Evolutionary conservation across 2,888 invertebrate species (phyloP), one percentile per base, ranked within the genome.

Genomic region (Acanthococcus lagerstroemiae): DNA sequence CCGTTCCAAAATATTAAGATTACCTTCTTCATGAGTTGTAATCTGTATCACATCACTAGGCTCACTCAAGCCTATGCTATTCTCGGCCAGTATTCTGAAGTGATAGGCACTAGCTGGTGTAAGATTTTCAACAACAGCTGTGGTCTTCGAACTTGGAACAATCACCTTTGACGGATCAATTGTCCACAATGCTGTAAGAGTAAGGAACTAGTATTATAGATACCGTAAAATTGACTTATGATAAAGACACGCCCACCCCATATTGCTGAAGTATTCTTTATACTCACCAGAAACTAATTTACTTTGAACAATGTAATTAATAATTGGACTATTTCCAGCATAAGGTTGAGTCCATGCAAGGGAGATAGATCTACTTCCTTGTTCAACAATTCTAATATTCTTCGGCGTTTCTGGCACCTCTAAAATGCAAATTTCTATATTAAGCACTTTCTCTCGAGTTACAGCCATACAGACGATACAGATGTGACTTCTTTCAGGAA

Each of bases 261-360:
- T n/a, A n/a, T n/a, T n/a, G n/a, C n/a, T n/a, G n/a, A n/a, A n/a
- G n/a, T n/a, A n/a, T n/a, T n/a, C n/a, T n/a, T n/a, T 2, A 37
- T 6, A 52, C 57, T 50, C 67, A 72, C 72, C 71, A 57, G 71
- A 67, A 27, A 71, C 70, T 52, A 69, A 58, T 76, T 92, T 94
- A 76, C 89, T 92, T 77, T 92, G 92, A 37, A 94, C 84, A 69
- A 90, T 87, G 76, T 92, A 94, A 75, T 87, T 88, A 68, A 86
- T 87, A 69, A 95, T 88, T 25, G 90, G 88, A 75, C 90, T 90
- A 73, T 91, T 91, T 68, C 91, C 91, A 70, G 89, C 88, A 74
- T 90, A 90, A 9, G 92, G 91, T 71, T 88, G 87, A 27, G 87
- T 87, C 95, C 94, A 95, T 1, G 90, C 87, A 72, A 95, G 81